Base-by-base conservation (phyloP, 2,113 vertebrate genomes). In the Phrynosoma blainvillii region DNA sequence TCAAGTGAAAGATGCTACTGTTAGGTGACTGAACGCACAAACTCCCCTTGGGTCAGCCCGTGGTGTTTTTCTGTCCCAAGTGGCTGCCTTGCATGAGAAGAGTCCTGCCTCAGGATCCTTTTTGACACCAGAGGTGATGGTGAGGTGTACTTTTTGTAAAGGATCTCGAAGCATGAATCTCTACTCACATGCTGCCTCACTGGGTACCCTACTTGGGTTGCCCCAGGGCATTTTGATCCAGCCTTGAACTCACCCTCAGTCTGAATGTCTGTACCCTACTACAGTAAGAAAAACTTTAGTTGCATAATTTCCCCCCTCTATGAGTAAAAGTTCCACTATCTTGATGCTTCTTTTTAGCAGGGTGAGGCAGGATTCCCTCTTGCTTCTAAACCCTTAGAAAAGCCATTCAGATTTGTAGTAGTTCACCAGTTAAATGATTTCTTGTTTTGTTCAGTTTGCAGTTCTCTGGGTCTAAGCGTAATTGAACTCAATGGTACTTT, bases 21-120 rank as follows among this genome's bases (percentile, higher is more conserved):
- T 13, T 32, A 3, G 16, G 11, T 4, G 2, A 3, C 18, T 25
- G 8, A 16, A n/a, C 2, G 54, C 36, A 42, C 79, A 74, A 42
- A 4, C 16, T 52, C 13, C 1, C 54, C 18, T 25, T 30, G 14
- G 47, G 23, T 7, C 0, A 1, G 20, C 6, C 21, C 9, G 1
- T 1, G 54, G 12, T 23, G 3, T 27, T 56, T 73, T 36, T 52
- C 70, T 27, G 21, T 27, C 12, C 2, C 4, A 20, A 3, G 23
- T 3, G 23, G 25, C 23, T 7, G 25, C 36, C 11, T 30, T 40
- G n/a, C 2, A 27, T 40, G 27, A 21, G 5, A 5, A 2, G n/a
- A 7, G 21, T 5, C 52, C 65, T 36, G 21, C 11, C 8, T 9
- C 23, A 30, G 32, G 52, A 16, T 13, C 66, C 0, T 20, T 59